These are phyloP conservation scores for Puffinus mauretanicus DNA, from an alignment of 2,113 vertebrate genomes.

Conservation along the genomic window DNA sequence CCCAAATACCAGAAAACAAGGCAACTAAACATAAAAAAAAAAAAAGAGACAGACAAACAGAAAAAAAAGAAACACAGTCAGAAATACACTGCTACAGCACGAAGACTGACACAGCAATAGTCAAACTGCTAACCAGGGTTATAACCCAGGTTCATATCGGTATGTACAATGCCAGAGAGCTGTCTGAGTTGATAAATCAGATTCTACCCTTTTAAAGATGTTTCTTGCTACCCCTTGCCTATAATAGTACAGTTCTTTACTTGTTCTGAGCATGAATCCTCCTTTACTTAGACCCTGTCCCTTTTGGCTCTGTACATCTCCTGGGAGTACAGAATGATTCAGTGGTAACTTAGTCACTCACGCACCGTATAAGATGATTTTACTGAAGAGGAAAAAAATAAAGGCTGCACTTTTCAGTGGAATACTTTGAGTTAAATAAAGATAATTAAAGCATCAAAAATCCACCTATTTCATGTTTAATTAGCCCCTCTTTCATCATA, in stretches of 20 bases:
- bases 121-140: not conserved
- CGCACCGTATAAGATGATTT: not conserved
- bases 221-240: conserved; percentile 9
- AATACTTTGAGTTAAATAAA: conserved; percentile 46
- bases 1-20: not conserved
- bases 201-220: not conserved
- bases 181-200: conserved; percentile 49
- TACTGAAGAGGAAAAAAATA: conserved; percentile 26
- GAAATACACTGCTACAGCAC: not conserved
- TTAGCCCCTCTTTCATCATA: conserved; percentile 31
- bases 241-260: conserved; percentile 42
- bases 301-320: conserved; percentile 54
- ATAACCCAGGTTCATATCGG: not conserved
- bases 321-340: conserved; percentile 47
- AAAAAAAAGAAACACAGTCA: not conserved
- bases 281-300: conserved; percentile 53
- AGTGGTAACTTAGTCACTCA: conserved; percentile 46
- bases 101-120: not conserved
- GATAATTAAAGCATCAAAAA: conserved; percentile 35
- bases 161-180: not conserved
- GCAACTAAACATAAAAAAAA: not conserved
- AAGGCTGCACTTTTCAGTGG: not conserved
- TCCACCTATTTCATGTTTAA: conserved; percentile 42
- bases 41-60: fast-evolving
- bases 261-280: conserved; percentile 61